These are phyloP conservation scores for Arenaria interpres DNA, from an alignment of 2,113 vertebrate genomes.

Conservation along the genomic window DNA sequence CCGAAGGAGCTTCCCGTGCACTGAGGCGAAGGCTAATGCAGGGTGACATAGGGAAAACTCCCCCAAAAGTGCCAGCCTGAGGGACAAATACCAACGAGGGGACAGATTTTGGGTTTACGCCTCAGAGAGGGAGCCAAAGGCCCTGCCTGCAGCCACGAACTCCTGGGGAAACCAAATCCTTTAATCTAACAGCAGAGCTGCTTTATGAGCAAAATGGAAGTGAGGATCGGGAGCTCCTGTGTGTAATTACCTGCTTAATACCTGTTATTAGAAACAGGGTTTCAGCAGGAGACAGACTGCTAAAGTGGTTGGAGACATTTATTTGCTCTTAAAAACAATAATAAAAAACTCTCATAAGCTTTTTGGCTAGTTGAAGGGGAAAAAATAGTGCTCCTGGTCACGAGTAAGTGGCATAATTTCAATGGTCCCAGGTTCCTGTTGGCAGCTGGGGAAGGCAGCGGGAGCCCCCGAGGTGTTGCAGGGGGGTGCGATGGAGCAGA, in stretches of 20 bases:
- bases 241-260: not conserved
- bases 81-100: not conserved
- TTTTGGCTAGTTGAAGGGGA: not conserved
- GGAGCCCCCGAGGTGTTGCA: accelerated
- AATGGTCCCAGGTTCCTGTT: not conserved
- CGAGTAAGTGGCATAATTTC: not conserved
- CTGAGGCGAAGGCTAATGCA: accelerated
- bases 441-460: not conserved
- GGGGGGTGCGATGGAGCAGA: not conserved
- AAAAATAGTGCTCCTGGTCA: not conserved
- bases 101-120: not conserved
- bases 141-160: not conserved
- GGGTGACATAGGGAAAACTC: not conserved
- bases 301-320: not conserved
- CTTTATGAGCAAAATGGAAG: not conserved
- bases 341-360: accelerated
- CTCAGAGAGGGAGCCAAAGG: not conserved
- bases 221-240: not conserved
- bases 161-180: not conserved
- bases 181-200: not conserved
- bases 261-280: not conserved
- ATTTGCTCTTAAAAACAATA: not conserved
- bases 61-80: not conserved
- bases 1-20: not conserved
- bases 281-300: not conserved